Evolutionary conservation across 2,888 invertebrate genomes (phyloP).

Genomic region (Cactoblastis cactorum): DNA sequence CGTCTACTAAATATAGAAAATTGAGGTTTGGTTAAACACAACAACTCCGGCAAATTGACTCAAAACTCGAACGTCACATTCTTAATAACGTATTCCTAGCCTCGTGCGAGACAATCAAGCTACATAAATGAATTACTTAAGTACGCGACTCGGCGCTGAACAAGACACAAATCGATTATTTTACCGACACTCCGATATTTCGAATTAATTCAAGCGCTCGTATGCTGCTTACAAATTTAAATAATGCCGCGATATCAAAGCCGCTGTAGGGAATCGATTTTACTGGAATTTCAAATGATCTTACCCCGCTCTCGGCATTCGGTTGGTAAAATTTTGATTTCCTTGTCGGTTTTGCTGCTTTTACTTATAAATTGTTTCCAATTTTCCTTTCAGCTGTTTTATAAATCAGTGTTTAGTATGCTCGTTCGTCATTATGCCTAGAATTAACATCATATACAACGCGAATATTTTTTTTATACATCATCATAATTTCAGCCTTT

Average conservation of each 20-base stretch:
- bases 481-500: too few species aligned
- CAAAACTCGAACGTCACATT: slow-evolving; percentile 1
- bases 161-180: slow-evolving; percentile 12
- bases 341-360: too few species aligned
- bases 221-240: slow-evolving; percentile 28
- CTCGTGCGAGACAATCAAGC: too few species aligned
- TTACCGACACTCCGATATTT: slow-evolving; percentile 26
- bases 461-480: too few species aligned
- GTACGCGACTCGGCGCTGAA: slow-evolving; percentile 1
- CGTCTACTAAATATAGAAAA: too few species aligned
- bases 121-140: slow-evolving; percentile 9
- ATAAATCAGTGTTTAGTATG: too few species aligned
- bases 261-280: not conserved
- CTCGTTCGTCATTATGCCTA: too few species aligned
- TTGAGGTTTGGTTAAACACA: not conserved
- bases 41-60: not conserved
- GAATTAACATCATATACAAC: too few species aligned
- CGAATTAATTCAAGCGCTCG: slow-evolving; percentile 29
- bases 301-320: too few species aligned
- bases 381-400: too few species aligned
- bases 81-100: slow-evolving; percentile 1
- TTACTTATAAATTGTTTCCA: too few species aligned
- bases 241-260: slow-evolving; percentile 24
- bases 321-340: too few species aligned
- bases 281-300: slow-evolving; percentile 4